Conservation (phyloP, 2,113 vertebrate species). For the Catharus bicknelli region DNA sequence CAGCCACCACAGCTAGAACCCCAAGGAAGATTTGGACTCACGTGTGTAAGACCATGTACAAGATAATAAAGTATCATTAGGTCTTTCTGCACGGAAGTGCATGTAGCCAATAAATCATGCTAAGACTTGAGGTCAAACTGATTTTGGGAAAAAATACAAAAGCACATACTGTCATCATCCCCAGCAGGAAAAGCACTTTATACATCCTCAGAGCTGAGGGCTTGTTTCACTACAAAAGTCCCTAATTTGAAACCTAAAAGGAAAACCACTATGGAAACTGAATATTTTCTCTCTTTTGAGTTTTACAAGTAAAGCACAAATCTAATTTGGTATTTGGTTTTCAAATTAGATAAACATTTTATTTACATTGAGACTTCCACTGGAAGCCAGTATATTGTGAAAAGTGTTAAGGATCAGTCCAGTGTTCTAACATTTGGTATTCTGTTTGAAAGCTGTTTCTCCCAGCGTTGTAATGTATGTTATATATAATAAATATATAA, state of each 20-base stretch:
- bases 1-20: background rate
- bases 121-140: background rate
- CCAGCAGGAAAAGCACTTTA: background rate
- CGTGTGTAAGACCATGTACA: background rate
- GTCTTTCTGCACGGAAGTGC: background rate
- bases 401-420: background rate
- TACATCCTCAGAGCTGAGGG: background rate
- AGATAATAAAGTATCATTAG: background rate
- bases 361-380: background rate
- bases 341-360: background rate
- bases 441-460: background rate
- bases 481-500: background rate
- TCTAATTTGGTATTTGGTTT: background rate
- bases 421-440: background rate
- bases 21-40: background rate
- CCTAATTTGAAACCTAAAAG: background rate
- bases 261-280: background rate
- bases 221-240: background rate
- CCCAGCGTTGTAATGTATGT: background rate
- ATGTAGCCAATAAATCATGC: background rate
- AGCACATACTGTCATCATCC: background rate
- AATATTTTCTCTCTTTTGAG: background rate
- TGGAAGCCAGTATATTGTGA: background rate
- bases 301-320: background rate
- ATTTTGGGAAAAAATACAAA: background rate